Evolutionary conservation across 2,113 vertebrate genomes (phyloP).

Genomic region (Rhinogobius similis): DNA sequence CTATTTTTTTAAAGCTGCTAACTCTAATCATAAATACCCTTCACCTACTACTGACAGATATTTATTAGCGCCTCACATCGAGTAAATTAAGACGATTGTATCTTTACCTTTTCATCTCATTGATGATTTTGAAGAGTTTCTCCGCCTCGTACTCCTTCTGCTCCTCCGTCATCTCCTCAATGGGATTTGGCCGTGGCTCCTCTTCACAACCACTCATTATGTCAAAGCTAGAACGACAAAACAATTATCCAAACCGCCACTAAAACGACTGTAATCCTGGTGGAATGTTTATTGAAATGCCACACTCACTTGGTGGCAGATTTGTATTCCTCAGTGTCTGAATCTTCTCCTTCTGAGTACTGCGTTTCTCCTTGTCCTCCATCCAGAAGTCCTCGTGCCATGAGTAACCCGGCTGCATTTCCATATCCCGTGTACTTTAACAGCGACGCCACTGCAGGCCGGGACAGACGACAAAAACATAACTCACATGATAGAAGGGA

Average conservation of each 20-base stretch:
- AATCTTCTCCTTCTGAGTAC: slow-evolving; percentile 97
- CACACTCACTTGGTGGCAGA: slow-evolving; percentile 77
- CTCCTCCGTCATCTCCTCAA: slow-evolving; percentile 98
- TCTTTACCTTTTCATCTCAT: slow-evolving; percentile 92
- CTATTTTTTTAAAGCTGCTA: too few species aligned
- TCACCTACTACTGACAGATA: too few species aligned
- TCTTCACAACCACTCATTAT: slow-evolving; percentile 96
- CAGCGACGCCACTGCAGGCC: slow-evolving; percentile 87
- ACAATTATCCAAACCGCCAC: neutral
- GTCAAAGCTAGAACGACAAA: slow-evolving; percentile 84
- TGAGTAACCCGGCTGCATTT: slow-evolving; percentile 91
- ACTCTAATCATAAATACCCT: too few species aligned
- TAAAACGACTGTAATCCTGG: neutral
- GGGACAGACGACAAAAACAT: neutral
- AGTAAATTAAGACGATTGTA: neutral
- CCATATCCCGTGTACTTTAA: slow-evolving; percentile 98
- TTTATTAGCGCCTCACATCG: too few species aligned
- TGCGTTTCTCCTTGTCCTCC: slow-evolving; percentile 94
- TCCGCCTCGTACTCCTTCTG: slow-evolving; percentile 98
- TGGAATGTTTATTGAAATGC: neutral
- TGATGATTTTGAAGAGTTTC: slow-evolving; percentile 96
- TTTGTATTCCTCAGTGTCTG: slow-evolving; percentile 98
- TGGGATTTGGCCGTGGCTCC: slow-evolving; percentile 92
- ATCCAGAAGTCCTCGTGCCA: slow-evolving; percentile 88
- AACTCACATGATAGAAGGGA: too few species aligned